A percentile compares a stretch with the other conserved stretches of the same genome.
phyloP scores from a whole-genome alignment of 2,113 vertebrate genomes.

The Nothocercus julius region DNA sequence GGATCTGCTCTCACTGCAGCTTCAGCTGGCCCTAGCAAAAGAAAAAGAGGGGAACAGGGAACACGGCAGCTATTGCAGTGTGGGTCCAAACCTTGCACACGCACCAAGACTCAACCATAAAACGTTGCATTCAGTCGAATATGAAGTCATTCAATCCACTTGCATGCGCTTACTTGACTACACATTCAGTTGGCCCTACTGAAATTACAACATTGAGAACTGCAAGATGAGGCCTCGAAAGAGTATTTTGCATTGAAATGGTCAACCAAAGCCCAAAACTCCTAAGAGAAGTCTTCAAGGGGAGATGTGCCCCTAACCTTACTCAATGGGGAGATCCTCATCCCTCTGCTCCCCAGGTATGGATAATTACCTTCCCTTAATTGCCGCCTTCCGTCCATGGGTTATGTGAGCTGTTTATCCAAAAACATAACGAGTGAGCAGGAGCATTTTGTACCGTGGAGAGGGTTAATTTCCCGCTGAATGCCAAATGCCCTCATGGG shows the following conservation, averaged over 20 bases:
- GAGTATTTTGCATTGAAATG: background rate
- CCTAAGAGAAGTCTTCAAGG: background rate
- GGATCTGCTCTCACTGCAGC: background rate
- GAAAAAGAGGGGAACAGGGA: background rate
- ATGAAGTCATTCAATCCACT: background rate
- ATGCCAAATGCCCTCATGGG: slow-evolving; percentile 81
- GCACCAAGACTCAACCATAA: background rate
- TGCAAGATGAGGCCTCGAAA: background rate
- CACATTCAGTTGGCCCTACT: background rate
- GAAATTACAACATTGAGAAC: background rate
- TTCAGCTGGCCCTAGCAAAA: background rate
- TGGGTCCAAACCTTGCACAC: background rate
- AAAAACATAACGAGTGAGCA: background rate
- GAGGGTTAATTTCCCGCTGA: slow-evolving; percentile 78
- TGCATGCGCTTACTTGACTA: background rate
- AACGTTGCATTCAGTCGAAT: background rate
- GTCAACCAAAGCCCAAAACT: accelerated
- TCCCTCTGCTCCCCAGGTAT: background rate
- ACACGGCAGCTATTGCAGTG: accelerated
- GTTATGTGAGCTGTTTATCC: slow-evolving; percentile 45
- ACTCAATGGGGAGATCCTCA: accelerated
- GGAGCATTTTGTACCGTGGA: slow-evolving; percentile 62
- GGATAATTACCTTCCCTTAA: background rate
- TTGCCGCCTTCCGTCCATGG: background rate
- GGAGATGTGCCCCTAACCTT: background rate